Evolutionary conservation across 2,113 vertebrate genomes (phyloP), one percentile per base, ranked within the genome.

Genomic region (Petroica traversi): DNA sequence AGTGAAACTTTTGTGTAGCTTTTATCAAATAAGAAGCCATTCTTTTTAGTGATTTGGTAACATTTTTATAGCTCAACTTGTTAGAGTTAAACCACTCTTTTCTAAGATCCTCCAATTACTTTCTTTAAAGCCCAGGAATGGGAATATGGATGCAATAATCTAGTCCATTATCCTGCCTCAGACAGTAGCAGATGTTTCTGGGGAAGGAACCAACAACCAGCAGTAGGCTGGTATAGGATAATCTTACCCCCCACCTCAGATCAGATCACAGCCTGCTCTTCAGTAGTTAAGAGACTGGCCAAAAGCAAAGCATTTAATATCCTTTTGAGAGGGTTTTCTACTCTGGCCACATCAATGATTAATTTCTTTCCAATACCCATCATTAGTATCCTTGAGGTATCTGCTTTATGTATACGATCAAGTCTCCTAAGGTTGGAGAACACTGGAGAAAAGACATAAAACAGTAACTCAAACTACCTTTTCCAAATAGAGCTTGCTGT

Each of bases 171-270:
- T 58, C 67, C 46, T 83, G 51, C 55, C 31, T 72, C 79, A 93
- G 69, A 95, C 45, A 85, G 72, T 5, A 88, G 61, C 91, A 97
- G 79, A 91, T 97, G 79, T 88, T 97, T 88, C 72, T 87, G 45
- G 36, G 62, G 48, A 94, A 52, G 34, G 45, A 72, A 90, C 52
- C 36, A 73, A 52, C 54, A 82, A 46, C 12, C 40, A 34, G 22
- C 43, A 64, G 22, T 63, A 71, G 40, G 20, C 31, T 78, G 36
- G 5, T 57, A 18, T 18, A 66, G 72, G 67, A 88, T 89, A 84
- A 89, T 81, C 80, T 84, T 61, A 85, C 12, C 26, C 19, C 26
- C 6, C n/a, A 61, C 54, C 64, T 45, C 45, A 68, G n/a, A 76
- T 49, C 49, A 89, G n/a, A 76, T 71, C 73, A 78, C 52, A 91